Percentiles rank a stretch among this genome's conserved stretches.
Evolutionary conservation across 2,113 vertebrate species (phyloP).

Genomic region (Boulengeromyrus knoepffleri): DNA sequence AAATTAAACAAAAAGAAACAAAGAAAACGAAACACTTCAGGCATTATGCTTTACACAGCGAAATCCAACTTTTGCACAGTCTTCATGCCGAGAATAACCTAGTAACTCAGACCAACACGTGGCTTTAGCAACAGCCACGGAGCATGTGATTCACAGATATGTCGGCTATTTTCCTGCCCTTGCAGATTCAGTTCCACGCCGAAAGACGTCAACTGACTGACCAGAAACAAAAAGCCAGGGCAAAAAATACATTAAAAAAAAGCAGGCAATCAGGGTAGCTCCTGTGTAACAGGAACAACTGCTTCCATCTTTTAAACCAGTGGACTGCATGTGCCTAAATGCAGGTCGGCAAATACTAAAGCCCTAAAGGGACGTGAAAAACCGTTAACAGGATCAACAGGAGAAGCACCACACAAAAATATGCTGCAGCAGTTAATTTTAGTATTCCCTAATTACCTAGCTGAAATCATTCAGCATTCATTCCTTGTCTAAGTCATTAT

Average conservation of each 20-base stretch:
- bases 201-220: background rate
- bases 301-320: background rate
- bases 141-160: conserved; percentile 8
- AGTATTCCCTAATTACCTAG: background rate
- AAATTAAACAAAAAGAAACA: background rate
- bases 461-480: background rate
- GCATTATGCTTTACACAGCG: background rate
- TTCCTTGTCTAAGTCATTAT: background rate
- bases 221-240: background rate
- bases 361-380: background rate
- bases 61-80: background rate
- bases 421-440: background rate
- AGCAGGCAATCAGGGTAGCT: background rate
- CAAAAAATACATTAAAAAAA: background rate
- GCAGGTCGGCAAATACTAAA: background rate
- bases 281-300: background rate
- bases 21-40: background rate
- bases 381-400: background rate
- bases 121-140: conserved; percentile 13
- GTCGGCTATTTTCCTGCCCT: background rate
- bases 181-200: background rate
- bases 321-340: background rate
- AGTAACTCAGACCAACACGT: background rate
- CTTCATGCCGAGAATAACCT: background rate
- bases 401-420: background rate